A percentile compares a stretch with the other conserved stretches of the same genome.
phyloP scores from a whole-genome alignment of 2,113 vertebrate genomes.

The Peromyscus californicus region DNA sequence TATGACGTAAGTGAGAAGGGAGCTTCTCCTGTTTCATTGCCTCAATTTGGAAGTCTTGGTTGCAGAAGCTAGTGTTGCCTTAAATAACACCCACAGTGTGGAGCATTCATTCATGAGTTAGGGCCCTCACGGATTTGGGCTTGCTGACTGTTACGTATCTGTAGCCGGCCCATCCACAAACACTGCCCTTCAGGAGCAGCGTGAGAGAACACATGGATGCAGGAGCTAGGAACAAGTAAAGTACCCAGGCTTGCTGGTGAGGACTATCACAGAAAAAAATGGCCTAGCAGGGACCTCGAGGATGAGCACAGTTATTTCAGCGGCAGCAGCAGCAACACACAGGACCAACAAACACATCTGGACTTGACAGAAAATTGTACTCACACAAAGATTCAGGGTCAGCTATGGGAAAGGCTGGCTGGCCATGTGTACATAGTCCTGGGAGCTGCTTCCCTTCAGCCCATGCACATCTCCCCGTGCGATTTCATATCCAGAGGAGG shows the following conservation, averaged over 20 bases:
- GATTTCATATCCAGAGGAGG: not conserved
- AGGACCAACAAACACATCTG: not conserved
- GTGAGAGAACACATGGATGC: not conserved
- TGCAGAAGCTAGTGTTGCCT: not conserved
- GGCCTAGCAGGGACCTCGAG: not conserved
- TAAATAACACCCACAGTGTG: not conserved
- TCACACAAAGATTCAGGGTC: not conserved
- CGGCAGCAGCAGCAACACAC: fast-evolving
- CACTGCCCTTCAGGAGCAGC: too few species aligned
- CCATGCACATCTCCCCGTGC: not conserved
- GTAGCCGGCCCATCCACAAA: not conserved
- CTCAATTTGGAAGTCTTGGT: not conserved
- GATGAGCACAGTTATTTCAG: not conserved
- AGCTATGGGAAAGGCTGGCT: not conserved
- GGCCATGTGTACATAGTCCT: not conserved
- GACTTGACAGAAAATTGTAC: not conserved
- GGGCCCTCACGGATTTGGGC: not conserved
- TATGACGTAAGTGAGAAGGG: not conserved
- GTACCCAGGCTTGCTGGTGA: not conserved
- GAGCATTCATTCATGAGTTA: not conserved
- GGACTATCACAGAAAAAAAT: not conserved
- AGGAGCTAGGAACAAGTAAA: not conserved
- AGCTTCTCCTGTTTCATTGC: not conserved
- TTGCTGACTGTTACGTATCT: not conserved
- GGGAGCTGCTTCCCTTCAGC: fast-evolving